These are phyloP conservation scores for Chrysolina oricalcia DNA, from an alignment of 2,888 invertebrate species.

Conservation along the genomic window DNA sequence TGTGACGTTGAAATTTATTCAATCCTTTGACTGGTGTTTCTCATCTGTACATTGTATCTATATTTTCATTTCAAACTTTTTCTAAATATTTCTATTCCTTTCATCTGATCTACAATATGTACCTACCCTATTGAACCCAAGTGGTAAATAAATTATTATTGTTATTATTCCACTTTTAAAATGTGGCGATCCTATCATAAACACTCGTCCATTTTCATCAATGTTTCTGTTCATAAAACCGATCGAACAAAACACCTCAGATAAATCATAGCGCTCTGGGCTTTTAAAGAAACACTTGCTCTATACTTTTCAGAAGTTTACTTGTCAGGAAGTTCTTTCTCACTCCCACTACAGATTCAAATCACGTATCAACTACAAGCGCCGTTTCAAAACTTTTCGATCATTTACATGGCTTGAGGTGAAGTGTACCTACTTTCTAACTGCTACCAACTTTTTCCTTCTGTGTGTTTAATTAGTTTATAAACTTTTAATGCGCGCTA, in stretches of 20 bases:
- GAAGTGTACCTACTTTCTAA: slow-evolving; percentile 31
- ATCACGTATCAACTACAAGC: slow-evolving; percentile 27
- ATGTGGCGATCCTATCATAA: no score
- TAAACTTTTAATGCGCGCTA: slow-evolving; percentile 22
- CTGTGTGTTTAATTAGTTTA: slow-evolving; percentile 37
- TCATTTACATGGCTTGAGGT: slow-evolving; percentile 43
- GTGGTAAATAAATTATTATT: no score
- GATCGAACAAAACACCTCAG: background rate
- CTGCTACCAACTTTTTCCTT: slow-evolving; percentile 39
- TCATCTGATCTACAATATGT: no score
- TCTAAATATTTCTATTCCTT: no score
- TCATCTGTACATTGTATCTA: no score
- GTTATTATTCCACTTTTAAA: no score
- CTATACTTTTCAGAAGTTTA: background rate
- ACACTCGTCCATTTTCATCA: no score
- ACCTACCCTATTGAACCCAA: no score
- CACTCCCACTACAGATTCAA: slow-evolving; percentile 19
- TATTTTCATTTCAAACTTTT: no score
- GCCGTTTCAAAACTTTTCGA: slow-evolving; percentile 37
- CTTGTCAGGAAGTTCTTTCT: background rate
- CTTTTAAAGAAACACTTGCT: background rate
- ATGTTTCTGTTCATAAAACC: no score
- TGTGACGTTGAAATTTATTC: no score
- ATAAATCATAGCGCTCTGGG: background rate
- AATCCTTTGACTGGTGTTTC: no score